Percentiles rank a stretch among this genome's conserved stretches.
phyloP scores from a whole-genome alignment of 2,113 vertebrate genomes.

The Pogona vitticeps region DNA sequence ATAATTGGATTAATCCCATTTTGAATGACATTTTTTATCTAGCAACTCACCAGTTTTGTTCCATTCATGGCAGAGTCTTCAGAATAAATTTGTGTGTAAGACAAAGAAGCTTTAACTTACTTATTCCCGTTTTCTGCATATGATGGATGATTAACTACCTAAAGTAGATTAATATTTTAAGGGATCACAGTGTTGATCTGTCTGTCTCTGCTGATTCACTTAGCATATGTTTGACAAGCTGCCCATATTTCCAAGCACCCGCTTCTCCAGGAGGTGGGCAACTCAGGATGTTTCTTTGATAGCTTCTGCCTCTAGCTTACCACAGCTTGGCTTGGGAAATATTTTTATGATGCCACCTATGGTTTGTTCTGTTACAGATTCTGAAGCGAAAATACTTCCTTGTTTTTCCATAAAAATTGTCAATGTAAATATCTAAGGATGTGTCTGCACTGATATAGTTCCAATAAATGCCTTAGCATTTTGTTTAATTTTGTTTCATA shows the following conservation, averaged over 20 bases:
- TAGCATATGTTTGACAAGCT: conserved; percentile 26
- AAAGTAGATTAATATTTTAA: conserved; percentile 46
- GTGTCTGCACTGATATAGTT: not conserved
- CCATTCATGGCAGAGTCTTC: conserved; percentile 17
- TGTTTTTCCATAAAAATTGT: not conserved
- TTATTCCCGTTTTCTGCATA: conserved; percentile 3
- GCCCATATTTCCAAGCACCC: conserved; percentile 10
- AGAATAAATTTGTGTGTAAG: not conserved
- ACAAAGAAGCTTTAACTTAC: conserved; percentile 38
- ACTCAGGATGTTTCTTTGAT: not conserved
- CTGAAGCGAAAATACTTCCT: not conserved
- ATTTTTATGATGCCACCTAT: not conserved
- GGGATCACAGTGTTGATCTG: conserved; percentile 13
- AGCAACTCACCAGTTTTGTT: not conserved
- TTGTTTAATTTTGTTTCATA: not conserved
- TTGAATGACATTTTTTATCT: not conserved
- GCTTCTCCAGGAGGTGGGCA: not conserved
- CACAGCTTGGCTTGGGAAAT: not conserved
- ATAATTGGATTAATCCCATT: not conserved
- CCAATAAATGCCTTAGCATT: not conserved
- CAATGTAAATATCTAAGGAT: not conserved
- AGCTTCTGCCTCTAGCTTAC: not conserved
- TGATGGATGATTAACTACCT: conserved; percentile 27
- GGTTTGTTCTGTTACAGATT: not conserved
- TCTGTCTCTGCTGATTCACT: conserved; percentile 6